Conservation (phyloP, 2,113 vertebrate genomes). For the Peromyscus leucopus region DNA sequence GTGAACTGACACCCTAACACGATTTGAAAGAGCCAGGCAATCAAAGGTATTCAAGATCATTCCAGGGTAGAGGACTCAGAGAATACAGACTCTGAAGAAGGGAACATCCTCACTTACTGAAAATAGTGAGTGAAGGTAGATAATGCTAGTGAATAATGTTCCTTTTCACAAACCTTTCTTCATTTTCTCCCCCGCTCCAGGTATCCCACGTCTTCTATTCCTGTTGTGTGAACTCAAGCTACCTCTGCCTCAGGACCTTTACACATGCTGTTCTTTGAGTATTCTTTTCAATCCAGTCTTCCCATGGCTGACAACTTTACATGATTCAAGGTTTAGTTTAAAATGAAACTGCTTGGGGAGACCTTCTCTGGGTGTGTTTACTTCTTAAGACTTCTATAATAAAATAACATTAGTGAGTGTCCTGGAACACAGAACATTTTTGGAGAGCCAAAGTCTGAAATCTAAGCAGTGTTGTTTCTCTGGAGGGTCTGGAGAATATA, state of each 20-base stretch:
- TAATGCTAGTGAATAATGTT: not conserved
- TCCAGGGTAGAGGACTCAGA: slow-evolving; percentile 4
- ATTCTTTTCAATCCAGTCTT: not conserved
- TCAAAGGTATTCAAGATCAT: not conserved
- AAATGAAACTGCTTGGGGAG: slow-evolving; percentile 10
- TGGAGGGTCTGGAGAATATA: not conserved
- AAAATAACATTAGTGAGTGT: not conserved
- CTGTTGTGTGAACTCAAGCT: not conserved
- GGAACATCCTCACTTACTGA: slow-evolving; percentile 29
- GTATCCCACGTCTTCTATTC: slow-evolving; percentile 27
- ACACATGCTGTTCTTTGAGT: not conserved
- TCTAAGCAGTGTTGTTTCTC: not conserved
- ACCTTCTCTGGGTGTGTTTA: not conserved
- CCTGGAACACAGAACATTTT: not conserved
- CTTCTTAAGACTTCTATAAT: not conserved
- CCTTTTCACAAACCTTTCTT: not conserved
- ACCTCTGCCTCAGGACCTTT: slow-evolving; percentile 46
- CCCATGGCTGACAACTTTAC: not conserved
- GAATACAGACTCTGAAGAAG: slow-evolving; percentile 13
- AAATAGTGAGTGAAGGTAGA: slow-evolving; percentile 3
- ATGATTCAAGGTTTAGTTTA: slow-evolving; percentile 25
- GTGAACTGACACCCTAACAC: not conserved
- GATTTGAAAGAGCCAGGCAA: slow-evolving; percentile 6
- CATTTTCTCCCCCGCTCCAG: not conserved
- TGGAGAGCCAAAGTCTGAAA: not conserved